Percentiles rank a stretch among this genome's conserved stretches.
Conservation (phyloP, 2,797 vertebrate genomes). For the Podarcis siculus region DNA sequence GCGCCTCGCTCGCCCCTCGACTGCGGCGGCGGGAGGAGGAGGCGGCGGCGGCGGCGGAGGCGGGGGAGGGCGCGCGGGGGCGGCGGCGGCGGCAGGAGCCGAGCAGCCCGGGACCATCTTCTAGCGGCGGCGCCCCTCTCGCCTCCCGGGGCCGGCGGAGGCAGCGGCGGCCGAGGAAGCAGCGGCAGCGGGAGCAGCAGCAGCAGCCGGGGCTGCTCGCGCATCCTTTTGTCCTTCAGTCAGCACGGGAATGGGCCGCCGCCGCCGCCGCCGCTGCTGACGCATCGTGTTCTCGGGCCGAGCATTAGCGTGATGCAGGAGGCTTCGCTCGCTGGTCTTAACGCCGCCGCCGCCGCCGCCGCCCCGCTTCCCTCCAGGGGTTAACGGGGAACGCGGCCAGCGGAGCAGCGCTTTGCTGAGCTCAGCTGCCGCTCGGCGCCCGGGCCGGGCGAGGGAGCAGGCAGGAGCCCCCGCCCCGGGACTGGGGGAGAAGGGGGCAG, state of each 20-base stretch:
- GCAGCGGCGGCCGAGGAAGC: conserved; percentile 80
- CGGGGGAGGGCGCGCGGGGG: conserved; percentile 56
- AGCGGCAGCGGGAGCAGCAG: conserved; percentile 75
- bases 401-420: neutral
- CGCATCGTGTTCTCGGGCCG: conserved; percentile 90
- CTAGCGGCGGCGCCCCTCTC: conserved; percentile 60
- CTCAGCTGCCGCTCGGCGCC: neutral
- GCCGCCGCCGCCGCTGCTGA: conserved; percentile 77
- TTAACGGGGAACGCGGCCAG: conserved; percentile 67
- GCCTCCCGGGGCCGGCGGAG: conserved; percentile 74
- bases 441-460: too few species aligned
- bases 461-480: too few species aligned
- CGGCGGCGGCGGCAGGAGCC: conserved; percentile 49
- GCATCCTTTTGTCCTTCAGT: conserved; percentile 98
- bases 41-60: conserved; percentile 56
- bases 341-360: conserved; percentile 66
- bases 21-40: conserved; percentile 56
- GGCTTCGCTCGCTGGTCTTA: conserved; percentile 71
- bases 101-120: conserved; percentile 56
- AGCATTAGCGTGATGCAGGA: conserved; percentile 92
- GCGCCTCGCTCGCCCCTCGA: conserved; percentile 70
- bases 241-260: conserved; percentile 86
- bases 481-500: too few species aligned
- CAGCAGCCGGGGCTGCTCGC: conserved; percentile 84
- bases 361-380: conserved; percentile 72